Percentiles rank a stretch among this genome's conserved stretches.
Conservation (phyloP, 2,797 vertebrate species). For the Falco naumanni region DNA sequence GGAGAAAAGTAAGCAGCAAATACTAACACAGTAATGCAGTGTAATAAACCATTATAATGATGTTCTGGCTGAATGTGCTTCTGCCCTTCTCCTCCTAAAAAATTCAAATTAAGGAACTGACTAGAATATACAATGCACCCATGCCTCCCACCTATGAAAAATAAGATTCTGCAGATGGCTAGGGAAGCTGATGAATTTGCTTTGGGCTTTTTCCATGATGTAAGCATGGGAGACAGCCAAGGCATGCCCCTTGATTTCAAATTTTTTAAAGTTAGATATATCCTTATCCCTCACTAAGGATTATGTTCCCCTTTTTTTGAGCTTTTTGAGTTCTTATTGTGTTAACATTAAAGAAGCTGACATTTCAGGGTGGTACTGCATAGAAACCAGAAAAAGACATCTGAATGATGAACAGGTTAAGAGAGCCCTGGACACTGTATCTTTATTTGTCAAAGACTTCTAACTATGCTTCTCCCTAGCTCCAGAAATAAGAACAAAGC, state of each 20-base stretch:
- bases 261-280: not conserved
- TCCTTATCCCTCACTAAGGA: not conserved
- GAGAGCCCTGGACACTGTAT: no score
- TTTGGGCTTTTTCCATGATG: not conserved
- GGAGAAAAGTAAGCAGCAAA: not conserved
- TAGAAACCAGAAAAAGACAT: not conserved
- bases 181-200: not conserved
- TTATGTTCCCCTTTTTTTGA: not conserved
- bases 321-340: not conserved
- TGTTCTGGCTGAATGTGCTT: not conserved
- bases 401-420: not conserved
- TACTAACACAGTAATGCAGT: not conserved
- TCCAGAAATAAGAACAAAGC: not conserved
- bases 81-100: not conserved
- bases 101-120: not conserved
- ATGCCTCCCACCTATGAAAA: not conserved
- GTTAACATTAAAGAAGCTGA: not conserved
- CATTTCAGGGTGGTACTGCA: not conserved
- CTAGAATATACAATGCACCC: not conserved
- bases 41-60: not conserved
- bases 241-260: not conserved
- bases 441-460: not conserved
- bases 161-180: not conserved
- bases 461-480: not conserved
- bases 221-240: not conserved